Evolutionary conservation across 2,888 invertebrate species (phyloP), one percentile per base, ranked within the genome.

Genomic region (Drosophila fungiperda): DNA sequence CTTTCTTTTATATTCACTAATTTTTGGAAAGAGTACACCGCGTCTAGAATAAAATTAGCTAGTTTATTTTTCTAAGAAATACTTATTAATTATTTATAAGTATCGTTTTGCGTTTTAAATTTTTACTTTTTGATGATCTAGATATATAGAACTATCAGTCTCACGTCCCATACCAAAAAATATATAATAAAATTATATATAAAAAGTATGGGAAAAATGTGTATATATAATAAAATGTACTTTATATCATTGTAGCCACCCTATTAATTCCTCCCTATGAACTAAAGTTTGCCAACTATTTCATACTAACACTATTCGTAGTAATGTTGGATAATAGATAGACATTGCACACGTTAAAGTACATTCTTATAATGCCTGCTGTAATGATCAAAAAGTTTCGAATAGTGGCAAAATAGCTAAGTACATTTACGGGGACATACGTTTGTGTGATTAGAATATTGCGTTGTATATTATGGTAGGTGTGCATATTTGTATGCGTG

Each of bases 121-220:
- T 78, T 58, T 62, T 57, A 57, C 63, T 68, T 67, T 45, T 82
- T 74, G 85, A 76, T 83, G 83, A 83, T 76, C 83, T 87, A 90
- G 76, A 80, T 82, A 83, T 78, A 91, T 91, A 91, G 82, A 89
- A 87, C 90, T 91, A 91, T 91, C 91, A 91, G 91, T 91, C 91
- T 91, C 91, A 91, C 92, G 80, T 91, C 78, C 83, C 83, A 89
- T 91, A 89, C 89, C 88, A 87, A 87, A 80, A 73, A 75, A 61
- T 26, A 49, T 38, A 36, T 0, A 17, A 38, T 26, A 54, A 20
- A 15, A 23, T n/a, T n/a, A 42, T n/a, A 42, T 42, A 42, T 42
- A 32, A n/a, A 12, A 61, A 67, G 71, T 73, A 78, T 78, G 53
- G 73, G 74, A 73, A 75, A 77, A 84, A 66, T 73, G 67, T 75